phyloP scores from a whole-genome alignment of 92 coral and sea anemone species.

The Anthopleura xanthogrammica region DNA sequence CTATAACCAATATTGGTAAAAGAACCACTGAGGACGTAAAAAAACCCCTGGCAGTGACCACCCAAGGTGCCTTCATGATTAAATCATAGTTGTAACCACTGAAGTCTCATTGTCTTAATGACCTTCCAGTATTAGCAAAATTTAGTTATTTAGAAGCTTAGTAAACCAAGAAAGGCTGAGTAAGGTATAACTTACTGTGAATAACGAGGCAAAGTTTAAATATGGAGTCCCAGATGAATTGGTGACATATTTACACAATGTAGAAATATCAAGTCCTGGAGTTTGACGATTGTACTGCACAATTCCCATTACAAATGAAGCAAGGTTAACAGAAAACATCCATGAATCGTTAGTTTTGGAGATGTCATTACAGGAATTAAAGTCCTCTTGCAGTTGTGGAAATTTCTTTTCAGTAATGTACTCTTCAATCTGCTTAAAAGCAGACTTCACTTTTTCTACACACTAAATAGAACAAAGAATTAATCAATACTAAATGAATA shows the following conservation, averaged over 20 bases:
- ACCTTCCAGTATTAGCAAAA: no score
- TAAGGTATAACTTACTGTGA: conserved; percentile 28
- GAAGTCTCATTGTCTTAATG: no score
- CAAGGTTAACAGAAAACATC: conserved; percentile 49
- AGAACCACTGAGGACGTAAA: no score
- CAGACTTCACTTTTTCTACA: conserved; percentile 49
- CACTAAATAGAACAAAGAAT: conserved; percentile 39
- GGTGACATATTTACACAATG: conserved; percentile 50
- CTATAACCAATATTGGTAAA: no score
- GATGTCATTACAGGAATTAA: conserved; percentile 57
- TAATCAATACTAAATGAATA: conserved; percentile 43
- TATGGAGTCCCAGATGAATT: conserved; percentile 49
- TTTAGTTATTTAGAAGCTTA: no score
- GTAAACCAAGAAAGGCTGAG: no score
- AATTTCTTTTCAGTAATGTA: conserved; percentile 38
- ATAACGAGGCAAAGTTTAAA: conserved; percentile 31
- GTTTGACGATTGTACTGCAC: conserved; percentile 65
- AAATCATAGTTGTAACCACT: no score
- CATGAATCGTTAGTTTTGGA: conserved; percentile 58
- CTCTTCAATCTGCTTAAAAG: conserved; percentile 45
- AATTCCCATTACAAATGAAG: conserved; percentile 40
- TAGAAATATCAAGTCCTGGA: conserved; percentile 41
- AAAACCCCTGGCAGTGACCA: no score
- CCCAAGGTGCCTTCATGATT: no score
- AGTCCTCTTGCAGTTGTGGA: conserved; percentile 45